Evolutionary conservation across 1,140 invertebrate species (phyloP), one percentile per base, ranked within the genome.

Genomic region (Drosophila bipectinata): DNA sequence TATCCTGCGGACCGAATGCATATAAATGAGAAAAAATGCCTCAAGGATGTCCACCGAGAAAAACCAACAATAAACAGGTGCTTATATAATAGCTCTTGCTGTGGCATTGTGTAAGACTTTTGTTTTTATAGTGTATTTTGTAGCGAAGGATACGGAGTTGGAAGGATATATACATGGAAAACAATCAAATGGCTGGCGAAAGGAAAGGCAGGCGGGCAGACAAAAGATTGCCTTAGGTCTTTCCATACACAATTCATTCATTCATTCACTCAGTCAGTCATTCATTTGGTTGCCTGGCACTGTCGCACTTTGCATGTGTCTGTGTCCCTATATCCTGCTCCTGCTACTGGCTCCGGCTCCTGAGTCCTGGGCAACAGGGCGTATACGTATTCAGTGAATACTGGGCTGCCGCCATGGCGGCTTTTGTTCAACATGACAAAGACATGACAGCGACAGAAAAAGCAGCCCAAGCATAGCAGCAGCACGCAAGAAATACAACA

Each of bases 361-460:
- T 72, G 53, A 26, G 45, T 58, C 69, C 44, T 21, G 44, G 44
- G 18, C 44, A 47, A 74, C 55, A 44, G 62, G 77, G 82, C 78
- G 82, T 87, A 87, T 85, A 87, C 78, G 83, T 66, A 87, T 56
- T 72, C 58, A 37, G 34, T 37, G 34, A n/a, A 12, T 37, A 10
- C 24, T 51, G 58, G 41, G 55, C 57, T 72, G 80, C 58, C 54
- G 52, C 67, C 57, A 72, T 62, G 61, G 63, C 73, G 58, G 78
- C 82, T 87, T 85, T 85, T 85, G 82, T 85, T 87, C 82, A 82
- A 85, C 82, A 87, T 85, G 82, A 85, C 82, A 85, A 87, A 87
- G 82, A 85, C 82, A 85, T 82, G 82, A 85, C 82, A 85, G 81
- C 78, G 58, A 61, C 61, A 72, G 72, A 48, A 57, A 53, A 45